These are phyloP conservation scores for Xiphophorus birchmanni DNA, from an alignment of 2,797 vertebrate species.

Conservation along the genomic window DNA sequence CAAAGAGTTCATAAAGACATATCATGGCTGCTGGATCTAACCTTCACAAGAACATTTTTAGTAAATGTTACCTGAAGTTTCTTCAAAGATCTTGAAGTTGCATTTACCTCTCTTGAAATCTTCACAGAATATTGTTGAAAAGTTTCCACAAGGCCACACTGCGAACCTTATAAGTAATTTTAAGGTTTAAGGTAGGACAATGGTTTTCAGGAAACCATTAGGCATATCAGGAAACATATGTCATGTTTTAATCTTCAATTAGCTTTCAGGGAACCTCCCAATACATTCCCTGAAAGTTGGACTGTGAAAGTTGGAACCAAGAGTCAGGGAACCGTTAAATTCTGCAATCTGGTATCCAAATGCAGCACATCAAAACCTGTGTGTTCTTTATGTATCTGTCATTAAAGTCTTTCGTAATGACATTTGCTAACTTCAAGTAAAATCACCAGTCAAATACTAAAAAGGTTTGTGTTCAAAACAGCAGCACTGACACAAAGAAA, in stretches of 20 bases:
- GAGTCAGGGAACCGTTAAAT: background rate
- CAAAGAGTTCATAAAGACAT: background rate
- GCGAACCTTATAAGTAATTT: background rate
- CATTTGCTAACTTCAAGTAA: background rate
- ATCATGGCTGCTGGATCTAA: background rate
- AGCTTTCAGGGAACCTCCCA: background rate
- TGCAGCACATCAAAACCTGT: background rate
- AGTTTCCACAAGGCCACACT: background rate
- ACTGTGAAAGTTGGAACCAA: background rate
- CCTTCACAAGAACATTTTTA: background rate
- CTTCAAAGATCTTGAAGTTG: background rate
- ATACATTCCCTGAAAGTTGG: background rate
- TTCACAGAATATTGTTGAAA: background rate
- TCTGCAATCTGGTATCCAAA: background rate
- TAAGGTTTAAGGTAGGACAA: too few species aligned
- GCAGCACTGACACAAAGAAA: background rate
- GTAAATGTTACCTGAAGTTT: background rate
- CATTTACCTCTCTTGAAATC: background rate
- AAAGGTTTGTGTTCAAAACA: background rate
- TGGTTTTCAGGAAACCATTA: background rate
- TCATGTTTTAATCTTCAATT: background rate
- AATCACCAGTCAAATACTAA: background rate
- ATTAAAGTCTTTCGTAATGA: background rate
- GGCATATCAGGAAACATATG: background rate
- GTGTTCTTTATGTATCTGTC: background rate